Base-by-base conservation (phyloP, 2,797 vertebrate species). In the Meriones psammophilus region DNA sequence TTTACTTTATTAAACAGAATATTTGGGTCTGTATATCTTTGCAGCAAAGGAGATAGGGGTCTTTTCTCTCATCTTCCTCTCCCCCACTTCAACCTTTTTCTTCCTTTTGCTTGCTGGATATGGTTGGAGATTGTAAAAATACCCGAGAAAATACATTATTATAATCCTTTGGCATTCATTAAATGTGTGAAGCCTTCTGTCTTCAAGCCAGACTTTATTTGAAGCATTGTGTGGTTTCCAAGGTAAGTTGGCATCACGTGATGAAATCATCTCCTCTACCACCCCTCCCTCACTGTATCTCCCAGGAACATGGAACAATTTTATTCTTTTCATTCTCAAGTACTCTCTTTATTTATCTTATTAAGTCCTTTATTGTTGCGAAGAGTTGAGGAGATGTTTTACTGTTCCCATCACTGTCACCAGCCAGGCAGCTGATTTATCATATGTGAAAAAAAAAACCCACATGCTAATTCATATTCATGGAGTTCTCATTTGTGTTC, bases 391-490 rank as follows among this genome's bases (percentile, higher is more conserved):
- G 77, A 93, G 50, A 94, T 81, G 46, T 84, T 96, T 97, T 92
- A 92, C 68, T 91, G n/a, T 94, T 95, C 79, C 87, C 50, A 90
- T 96, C 89, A 86, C 56, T 96, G 96, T 91, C 92, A 92, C 50
- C 87, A 93, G 33, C 77, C 77, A 96, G 86, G 64, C 24, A 92
- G 93, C 33, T 97, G 92, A 97, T 96, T 96, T 89, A 96, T 97
- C 33, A 20, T 60, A 94, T 39, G 62, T 88, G 96, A 95, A 68
- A 96, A 96, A n/a, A 50, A 8, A 8, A 8, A 50, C 46, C 7
- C 62, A 80, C 36, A 73, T 4, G 42, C 22, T 85, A 84, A 94
- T 97, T 96, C 95, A 94, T 96, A 96, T 97, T 97, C 94, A 96
- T 94, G 77, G 94, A 92, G 26, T 78, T 91, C 80, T 94, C 87